phyloP scores from a whole-genome alignment of 2,797 vertebrate genomes.

The Hydrophis major region DNA sequence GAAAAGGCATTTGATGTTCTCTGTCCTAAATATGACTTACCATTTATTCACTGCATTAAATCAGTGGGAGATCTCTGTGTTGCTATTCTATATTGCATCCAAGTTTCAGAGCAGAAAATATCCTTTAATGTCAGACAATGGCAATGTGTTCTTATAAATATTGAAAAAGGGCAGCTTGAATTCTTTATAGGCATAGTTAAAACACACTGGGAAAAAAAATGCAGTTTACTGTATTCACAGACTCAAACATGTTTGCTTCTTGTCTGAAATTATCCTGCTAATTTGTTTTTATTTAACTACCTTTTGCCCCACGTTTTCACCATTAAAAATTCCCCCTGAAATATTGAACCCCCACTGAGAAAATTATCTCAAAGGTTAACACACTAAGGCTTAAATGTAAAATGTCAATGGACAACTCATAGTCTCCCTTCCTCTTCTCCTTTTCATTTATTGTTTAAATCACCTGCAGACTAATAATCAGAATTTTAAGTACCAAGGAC shows the following conservation, averaged over 20 bases:
- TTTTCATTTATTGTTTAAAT: not conserved
- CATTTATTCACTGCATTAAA: not conserved
- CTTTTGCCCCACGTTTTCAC: slow-evolving; percentile 57
- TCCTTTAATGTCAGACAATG: slow-evolving; percentile 27
- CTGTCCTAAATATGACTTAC: not conserved
- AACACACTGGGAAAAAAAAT: slow-evolving; percentile 14
- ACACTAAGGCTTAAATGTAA: slow-evolving; percentile 52
- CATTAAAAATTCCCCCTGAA: slow-evolving; percentile 61
- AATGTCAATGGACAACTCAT: slow-evolving; percentile 59
- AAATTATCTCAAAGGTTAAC: slow-evolving; percentile 67
- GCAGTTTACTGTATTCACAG: slow-evolving; percentile 27
- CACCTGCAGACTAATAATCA: slow-evolving; percentile 22
- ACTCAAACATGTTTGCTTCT: slow-evolving; percentile 38
- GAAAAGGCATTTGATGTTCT: not conserved
- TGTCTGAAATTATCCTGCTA: slow-evolving; percentile 43
- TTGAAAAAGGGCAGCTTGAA: slow-evolving; percentile 39
- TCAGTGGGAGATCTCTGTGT: not conserved
- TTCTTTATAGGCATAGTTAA: slow-evolving; percentile 25
- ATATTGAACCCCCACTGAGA: slow-evolving; percentile 62
- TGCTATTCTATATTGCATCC: not conserved
- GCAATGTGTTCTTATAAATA: slow-evolving; percentile 31
- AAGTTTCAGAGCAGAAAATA: slow-evolving; percentile 13
- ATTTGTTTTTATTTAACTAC: slow-evolving; percentile 51
- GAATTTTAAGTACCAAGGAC: slow-evolving; percentile 1
- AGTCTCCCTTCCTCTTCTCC: slow-evolving; percentile 1